These are phyloP conservation scores for Chrysomela aeneicollis DNA, from an alignment of 2,888 invertebrate genomes.

Conservation along the genomic window DNA sequence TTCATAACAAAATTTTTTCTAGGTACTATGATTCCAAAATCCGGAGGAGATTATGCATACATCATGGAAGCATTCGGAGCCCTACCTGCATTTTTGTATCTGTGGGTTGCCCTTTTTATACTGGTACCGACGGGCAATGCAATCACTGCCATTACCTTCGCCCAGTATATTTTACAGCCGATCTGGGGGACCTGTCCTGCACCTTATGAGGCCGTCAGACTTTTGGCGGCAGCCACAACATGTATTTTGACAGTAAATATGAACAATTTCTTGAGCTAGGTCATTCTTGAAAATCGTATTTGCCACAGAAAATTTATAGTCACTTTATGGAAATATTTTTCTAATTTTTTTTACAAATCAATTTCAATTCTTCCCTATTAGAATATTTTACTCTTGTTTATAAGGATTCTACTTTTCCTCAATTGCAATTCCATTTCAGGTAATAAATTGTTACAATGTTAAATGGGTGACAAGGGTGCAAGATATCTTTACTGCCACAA, in stretches of 20 bases:
- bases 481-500: conserved; percentile 91
- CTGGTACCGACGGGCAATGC: conserved; percentile 93
- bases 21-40: conserved; percentile 88
- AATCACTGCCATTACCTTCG: conserved; percentile 96
- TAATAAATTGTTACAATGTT: conserved; percentile 94
- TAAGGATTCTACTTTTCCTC: too few relatives aligned
- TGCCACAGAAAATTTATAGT: not conserved
- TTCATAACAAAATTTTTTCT: conserved; percentile 52
- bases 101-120: conserved; percentile 92
- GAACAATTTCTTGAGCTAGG: too few relatives aligned
- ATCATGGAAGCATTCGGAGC: conserved; percentile 92
- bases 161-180: conserved; percentile 90
- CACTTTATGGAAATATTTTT: too few relatives aligned
- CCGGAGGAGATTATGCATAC: conserved; percentile 98
- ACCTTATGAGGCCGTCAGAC: conserved; percentile 80
- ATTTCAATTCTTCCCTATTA: too few relatives aligned
- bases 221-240: conserved; percentile 88
- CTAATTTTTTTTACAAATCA: too few relatives aligned
- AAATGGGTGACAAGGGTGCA: conserved; percentile 95
- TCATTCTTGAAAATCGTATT: not conserved
- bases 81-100: conserved; percentile 90
- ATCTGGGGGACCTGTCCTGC: conserved; percentile 84
- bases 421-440: conserved; percentile 50
- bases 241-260: conserved; percentile 66
- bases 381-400: too few relatives aligned